Conservation (phyloP, 2,888 invertebrate genomes). For the Epinotia nisella region DNA sequence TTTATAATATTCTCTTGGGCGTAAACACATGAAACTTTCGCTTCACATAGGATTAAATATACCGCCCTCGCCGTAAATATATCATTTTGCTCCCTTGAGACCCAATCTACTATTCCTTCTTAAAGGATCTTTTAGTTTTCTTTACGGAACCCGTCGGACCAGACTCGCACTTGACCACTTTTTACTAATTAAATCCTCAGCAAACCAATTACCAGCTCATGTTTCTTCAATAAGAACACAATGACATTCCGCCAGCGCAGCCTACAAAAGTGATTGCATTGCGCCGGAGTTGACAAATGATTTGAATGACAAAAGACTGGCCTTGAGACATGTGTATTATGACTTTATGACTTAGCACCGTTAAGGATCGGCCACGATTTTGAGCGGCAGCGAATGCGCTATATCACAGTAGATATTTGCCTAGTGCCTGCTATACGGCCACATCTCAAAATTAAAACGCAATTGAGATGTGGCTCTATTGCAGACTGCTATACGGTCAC, state of each 20-base stretch:
- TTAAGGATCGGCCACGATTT: background rate
- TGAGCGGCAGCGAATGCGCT: too few relatives aligned
- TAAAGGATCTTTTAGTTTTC: background rate
- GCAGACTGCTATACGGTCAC: too few relatives aligned
- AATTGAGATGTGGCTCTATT: too few relatives aligned
- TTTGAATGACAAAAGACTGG: conserved; percentile 30
- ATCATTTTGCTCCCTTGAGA: too few relatives aligned
- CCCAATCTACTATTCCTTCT: too few relatives aligned
- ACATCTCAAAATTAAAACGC: too few relatives aligned
- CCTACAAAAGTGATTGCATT: conserved; percentile 23
- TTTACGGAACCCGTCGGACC: background rate
- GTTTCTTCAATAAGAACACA: conserved; percentile 12
- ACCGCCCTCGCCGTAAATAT: too few relatives aligned
- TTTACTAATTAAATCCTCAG: background rate
- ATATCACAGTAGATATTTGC: too few relatives aligned
- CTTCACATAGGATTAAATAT: too few relatives aligned
- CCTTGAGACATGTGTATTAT: conserved; percentile 29
- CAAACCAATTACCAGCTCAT: background rate
- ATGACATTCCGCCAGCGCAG: conserved; percentile 18
- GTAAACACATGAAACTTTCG: too few relatives aligned
- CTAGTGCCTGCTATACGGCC: too few relatives aligned
- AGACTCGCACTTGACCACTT: background rate
- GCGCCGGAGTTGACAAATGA: background rate
- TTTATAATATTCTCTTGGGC: too few relatives aligned
- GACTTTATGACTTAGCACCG: background rate